Evolutionary conservation across 2,113 vertebrate species (phyloP).

Genomic region (Alectura lathami): DNA sequence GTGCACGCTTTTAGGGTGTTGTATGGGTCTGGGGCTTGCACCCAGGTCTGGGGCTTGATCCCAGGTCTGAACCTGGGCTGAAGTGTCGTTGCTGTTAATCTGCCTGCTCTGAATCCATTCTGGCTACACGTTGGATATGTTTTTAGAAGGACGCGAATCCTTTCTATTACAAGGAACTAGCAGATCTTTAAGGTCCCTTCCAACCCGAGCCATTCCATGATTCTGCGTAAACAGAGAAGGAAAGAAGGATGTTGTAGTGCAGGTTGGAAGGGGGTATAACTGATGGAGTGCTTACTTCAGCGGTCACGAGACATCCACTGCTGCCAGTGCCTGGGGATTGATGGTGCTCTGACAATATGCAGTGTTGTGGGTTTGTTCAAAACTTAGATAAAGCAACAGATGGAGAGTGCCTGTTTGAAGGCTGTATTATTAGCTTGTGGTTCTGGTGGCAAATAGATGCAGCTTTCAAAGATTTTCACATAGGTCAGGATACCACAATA

Average conservation of each 20-base stretch:
- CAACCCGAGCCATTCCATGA: neutral
- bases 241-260: neutral
- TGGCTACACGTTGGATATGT: neutral
- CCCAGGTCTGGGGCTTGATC: neutral
- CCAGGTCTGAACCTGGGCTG: neutral
- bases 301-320: accelerated
- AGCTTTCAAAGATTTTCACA: slow-evolving; percentile 31
- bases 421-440: slow-evolving; percentile 55
- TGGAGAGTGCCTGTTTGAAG: neutral
- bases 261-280: neutral
- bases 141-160: neutral
- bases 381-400: slow-evolving; percentile 12
- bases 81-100: neutral
- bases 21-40: neutral
- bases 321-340: neutral
- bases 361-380: neutral
- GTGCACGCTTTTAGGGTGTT: accelerated
- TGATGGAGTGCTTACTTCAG: neutral
- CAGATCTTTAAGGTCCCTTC: neutral
- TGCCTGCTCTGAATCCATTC: neutral
- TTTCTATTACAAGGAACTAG: neutral
- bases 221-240: neutral
- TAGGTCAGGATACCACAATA: slow-evolving; percentile 28
- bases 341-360: neutral
- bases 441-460: slow-evolving; percentile 53